Base-by-base conservation (phyloP, 2,888 invertebrate species). In the Barypeithes pellucidus region DNA sequence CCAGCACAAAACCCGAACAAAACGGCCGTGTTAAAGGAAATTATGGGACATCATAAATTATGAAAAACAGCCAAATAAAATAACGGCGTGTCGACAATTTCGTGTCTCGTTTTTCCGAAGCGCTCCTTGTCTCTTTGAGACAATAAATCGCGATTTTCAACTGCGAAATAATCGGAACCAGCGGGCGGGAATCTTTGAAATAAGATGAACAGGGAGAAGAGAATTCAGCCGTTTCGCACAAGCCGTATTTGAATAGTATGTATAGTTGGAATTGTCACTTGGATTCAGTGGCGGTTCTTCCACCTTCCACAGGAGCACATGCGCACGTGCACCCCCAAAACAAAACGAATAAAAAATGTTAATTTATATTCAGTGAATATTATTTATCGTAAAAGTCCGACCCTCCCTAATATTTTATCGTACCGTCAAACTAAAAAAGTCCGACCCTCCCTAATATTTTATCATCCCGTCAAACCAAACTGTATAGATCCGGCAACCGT, bases 11-110 rank as follows among this genome's bases (percentile, higher is more conserved):
- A 66, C 57, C 66, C 29, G 54, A 47, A 67, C 72, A 75, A 72
- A 75, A 76, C 67, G 68, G 73, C 65, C 73, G 75, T 73, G 75
- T 76, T 71, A 65, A 68, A 75, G 71, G 75, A 68, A 75, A 75
- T 76, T 73, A 71, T 62, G 62, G 67, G 73, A 70, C 63, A 70
- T 65, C 63, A 65, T 70, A 70, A 70, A 70, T 70, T 70, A 70
- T 70, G 70, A 63, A 65, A 70, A 70, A 69, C 52, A 69, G 62
- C 62, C 63, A 52, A 68, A 68, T 68, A 68, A 68, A 66, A 70
- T 62, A 63, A 63, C 63, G 63, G 57, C 63, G 70, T 70, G 70
- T 63, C 62, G 62, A 70, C 54, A 33, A 52, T 41, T 54, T 45
- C 39, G 24, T 54, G 50, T 63, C 36, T 63, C 43, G 29, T 59